A percentile compares a stretch with the other conserved stretches of the same genome.
These are phyloP conservation scores for Philereme vetulata DNA, from an alignment of 2,888 invertebrate species.

Conservation along the genomic window DNA sequence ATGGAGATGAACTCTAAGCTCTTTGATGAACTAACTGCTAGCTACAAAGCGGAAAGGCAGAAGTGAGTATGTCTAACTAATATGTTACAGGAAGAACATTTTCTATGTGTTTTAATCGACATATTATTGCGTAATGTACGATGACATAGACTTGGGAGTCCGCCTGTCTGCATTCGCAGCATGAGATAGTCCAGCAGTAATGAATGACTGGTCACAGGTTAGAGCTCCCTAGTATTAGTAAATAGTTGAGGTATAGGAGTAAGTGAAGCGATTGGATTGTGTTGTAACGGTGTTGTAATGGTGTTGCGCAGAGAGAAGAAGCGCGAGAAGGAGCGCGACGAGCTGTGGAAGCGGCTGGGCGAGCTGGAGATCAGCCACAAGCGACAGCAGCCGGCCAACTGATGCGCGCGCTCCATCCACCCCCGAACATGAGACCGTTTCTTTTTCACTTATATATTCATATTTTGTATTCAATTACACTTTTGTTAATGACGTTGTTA, in stretches of 20 bases:
- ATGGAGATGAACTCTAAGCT: constrained; percentile 99
- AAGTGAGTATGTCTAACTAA: constrained; percentile 87
- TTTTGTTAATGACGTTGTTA: constrained; percentile 80
- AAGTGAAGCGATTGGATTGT: too few relatives aligned
- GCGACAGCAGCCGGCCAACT: constrained; percentile 79
- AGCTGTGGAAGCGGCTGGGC: constrained; percentile 97
- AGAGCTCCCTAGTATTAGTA: too few relatives aligned
- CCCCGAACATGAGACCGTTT: constrained; percentile 68
- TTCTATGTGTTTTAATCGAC: too few relatives aligned
- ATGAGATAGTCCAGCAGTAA: too few relatives aligned
- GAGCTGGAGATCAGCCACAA: constrained; percentile 92
- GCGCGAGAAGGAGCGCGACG: constrained; percentile 97
- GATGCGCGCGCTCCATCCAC: constrained; percentile 74
- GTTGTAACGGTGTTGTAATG: neutral
- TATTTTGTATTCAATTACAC: constrained; percentile 81
- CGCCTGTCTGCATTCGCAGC: too few relatives aligned
- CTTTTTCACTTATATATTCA: constrained; percentile 78
- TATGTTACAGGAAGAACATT: neutral
- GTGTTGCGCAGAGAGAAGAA: constrained; percentile 89
- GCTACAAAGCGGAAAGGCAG: constrained; percentile 99
- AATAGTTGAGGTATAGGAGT: too few relatives aligned
- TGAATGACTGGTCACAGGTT: too few relatives aligned
- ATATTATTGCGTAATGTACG: too few relatives aligned
- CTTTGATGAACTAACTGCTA: constrained; percentile 99
- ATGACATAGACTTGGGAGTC: too few relatives aligned